Evolutionary conservation across 2,113 vertebrate species (phyloP).

Genomic region (Spermophilus dauricus): DNA sequence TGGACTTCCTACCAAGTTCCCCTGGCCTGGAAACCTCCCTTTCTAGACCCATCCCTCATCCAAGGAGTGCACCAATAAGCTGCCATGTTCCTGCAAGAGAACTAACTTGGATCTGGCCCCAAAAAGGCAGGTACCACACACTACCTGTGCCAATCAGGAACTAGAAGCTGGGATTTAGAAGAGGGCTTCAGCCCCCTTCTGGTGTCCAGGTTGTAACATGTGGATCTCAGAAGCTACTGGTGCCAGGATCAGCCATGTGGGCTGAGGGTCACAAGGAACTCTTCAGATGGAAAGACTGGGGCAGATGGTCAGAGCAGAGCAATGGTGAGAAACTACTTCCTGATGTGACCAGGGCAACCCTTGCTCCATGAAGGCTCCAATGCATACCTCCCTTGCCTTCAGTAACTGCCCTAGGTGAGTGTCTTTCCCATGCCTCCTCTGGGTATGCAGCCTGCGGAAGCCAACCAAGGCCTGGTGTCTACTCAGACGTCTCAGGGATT

Average conservation of each 20-base stretch:
- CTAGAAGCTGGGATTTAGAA: background rate
- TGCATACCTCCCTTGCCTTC: background rate
- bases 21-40: no score
- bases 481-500: background rate
- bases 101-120: background rate
- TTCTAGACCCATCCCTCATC: no score
- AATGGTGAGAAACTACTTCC: background rate
- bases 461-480: background rate
- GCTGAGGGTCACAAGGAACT: no score
- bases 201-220: background rate
- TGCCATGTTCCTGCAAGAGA: background rate
- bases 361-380: background rate
- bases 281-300: no score
- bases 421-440: background rate
- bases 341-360: background rate
- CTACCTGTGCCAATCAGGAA: background rate
- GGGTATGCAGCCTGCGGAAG: background rate
- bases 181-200: background rate
- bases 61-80: no score
- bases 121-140: background rate
- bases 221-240: background rate
- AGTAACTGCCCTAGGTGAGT: background rate
- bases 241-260: background rate
- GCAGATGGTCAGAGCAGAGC: no score
- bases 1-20: no score